A percentile compares a stretch with the other conserved stretches of the same genome.
phyloP scores from a whole-genome alignment of 2,113 vertebrate species.

The Castor canadensis region DNA sequence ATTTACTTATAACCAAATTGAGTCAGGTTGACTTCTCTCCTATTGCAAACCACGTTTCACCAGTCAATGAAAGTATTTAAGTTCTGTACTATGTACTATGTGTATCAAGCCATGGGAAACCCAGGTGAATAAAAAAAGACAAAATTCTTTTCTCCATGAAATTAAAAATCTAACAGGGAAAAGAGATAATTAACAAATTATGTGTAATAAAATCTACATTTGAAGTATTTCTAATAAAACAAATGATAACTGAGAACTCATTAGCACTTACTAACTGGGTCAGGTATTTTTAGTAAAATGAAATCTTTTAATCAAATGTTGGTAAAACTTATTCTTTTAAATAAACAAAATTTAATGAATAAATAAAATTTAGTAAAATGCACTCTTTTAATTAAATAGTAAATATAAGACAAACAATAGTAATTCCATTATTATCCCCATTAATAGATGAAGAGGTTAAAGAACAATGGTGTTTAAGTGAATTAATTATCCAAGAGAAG shows the following conservation, averaged over 20 bases:
- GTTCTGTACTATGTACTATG: neutral
- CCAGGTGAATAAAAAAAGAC: neutral
- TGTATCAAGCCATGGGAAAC: neutral
- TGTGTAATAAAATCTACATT: neutral
- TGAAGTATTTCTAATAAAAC: neutral
- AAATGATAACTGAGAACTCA: neutral
- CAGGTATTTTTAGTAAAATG: neutral
- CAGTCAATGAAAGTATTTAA: neutral
- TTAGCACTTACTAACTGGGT: neutral
- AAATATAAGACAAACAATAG: neutral
- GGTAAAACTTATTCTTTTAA: no score
- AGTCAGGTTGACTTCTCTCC: neutral
- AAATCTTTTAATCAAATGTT: neutral
- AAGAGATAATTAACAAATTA: neutral
- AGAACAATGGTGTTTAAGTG: neutral
- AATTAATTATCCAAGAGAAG: neutral
- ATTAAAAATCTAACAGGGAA: neutral
- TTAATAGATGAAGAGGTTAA: slow-evolving; percentile 1
- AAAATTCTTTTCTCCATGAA: neutral
- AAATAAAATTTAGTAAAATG: neutral
- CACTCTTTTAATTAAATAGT: neutral
- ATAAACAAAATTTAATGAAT: neutral
- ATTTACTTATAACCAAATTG: neutral
- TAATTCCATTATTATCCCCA: neutral
- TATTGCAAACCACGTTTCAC: neutral